Conservation (phyloP, 2,888 invertebrate species). For the Hipparchia semele region DNA sequence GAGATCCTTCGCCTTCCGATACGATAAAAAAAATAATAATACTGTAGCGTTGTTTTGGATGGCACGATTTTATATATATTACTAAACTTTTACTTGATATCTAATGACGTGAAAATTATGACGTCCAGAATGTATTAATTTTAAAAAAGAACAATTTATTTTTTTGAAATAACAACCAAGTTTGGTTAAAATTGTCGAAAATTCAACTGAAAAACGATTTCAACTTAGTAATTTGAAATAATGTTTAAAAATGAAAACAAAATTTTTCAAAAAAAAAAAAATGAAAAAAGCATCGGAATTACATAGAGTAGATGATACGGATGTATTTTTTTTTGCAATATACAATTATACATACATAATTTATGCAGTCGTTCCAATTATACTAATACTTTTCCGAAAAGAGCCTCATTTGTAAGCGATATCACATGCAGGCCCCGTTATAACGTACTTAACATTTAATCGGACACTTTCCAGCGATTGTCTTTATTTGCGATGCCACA, state of each 20-base stretch:
- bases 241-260: neutral
- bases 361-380: neutral
- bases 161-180: neutral
- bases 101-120: neutral
- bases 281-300: neutral
- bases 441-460: conserved; percentile 24
- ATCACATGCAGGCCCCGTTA: conserved; percentile 37
- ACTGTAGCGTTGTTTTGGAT: conserved; percentile 1
- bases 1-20: conserved; percentile 33
- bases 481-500: neutral
- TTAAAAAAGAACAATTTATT: too few relatives aligned
- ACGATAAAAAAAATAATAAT: neutral
- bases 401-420: conserved; percentile 33
- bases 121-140: too few relatives aligned
- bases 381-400: conserved; percentile 26
- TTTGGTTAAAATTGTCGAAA: neutral
- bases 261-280: neutral
- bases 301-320: neutral
- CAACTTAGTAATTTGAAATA: neutral
- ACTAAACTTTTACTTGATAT: neutral
- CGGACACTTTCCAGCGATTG: conserved; percentile 5
- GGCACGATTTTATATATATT: neutral
- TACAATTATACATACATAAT: neutral
- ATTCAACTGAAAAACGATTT: neutral
- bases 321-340: neutral